Percentiles rank a stretch among this genome's conserved stretches.
These are phyloP conservation scores for Xestia sexstrigata DNA, from an alignment of 2,888 invertebrate genomes.

Conservation along the genomic window DNA sequence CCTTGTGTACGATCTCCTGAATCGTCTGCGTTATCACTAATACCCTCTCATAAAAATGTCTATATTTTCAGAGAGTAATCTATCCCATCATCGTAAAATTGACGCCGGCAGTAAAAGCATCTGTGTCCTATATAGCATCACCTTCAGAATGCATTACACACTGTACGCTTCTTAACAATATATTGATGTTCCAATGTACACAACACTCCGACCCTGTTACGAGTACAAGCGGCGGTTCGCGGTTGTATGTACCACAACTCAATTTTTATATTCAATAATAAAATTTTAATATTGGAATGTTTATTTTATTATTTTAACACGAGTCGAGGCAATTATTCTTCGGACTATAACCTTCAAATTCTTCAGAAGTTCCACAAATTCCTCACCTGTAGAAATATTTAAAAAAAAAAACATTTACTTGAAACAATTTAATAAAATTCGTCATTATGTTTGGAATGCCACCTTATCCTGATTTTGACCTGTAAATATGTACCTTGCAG, in stretches of 20 bases:
- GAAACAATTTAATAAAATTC: conserved; percentile 17
- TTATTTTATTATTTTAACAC: not conserved
- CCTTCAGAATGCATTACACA: conserved; percentile 71
- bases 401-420: conserved; percentile 10
- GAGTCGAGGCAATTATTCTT: not conserved
- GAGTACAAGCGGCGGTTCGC: not conserved
- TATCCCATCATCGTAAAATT: conserved; percentile 86
- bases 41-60: conserved; percentile 82
- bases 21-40: conserved; percentile 74
- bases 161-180: conserved; percentile 50
- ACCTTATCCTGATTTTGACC: conserved; percentile 43
- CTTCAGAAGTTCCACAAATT: not conserved
- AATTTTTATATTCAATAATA: no score
- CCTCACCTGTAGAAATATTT: conserved; percentile 1
- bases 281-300: no score
- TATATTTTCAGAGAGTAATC: conserved; percentile 82
- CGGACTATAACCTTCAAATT: conserved; percentile 1
- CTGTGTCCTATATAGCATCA: conserved; percentile 74
- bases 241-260: not conserved
- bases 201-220: not conserved
- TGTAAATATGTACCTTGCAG: conserved; percentile 14
- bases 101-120: conserved; percentile 80
- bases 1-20: conserved; percentile 64
- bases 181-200: conserved; percentile 28
- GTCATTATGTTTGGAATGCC: not conserved